Evolutionary conservation across 2,797 vertebrate species (phyloP), one percentile per base, ranked within the genome.

Genomic region (Acipenser oxyrinchus): DNA sequence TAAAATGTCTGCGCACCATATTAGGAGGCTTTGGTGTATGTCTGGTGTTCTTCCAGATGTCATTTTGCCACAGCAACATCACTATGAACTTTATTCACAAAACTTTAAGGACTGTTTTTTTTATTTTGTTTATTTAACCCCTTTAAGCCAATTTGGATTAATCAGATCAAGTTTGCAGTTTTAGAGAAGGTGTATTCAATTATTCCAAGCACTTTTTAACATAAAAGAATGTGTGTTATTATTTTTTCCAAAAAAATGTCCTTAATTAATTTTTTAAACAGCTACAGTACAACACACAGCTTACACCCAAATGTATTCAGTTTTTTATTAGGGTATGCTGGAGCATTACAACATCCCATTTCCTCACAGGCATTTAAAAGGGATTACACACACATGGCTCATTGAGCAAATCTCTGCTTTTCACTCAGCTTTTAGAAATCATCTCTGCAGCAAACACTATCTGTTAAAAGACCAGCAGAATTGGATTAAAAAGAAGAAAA

Each of bases 311-410:
- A 86, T 81, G 79, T 76, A 63, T 69, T 60, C 50, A 23, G 66
- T 78, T 75, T 55, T 86, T 86, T 86, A 83, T 82, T 79, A 74
- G 78, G 73, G 76, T 77, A 83, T 82, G 77, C 76, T 76, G 79
- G n/a, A 74, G 78, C 75, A 78, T 80, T 80, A 79, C 75, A 78
- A 70, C 77, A 76, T 84, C 78, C 77, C 78, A 78, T 82, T 81
- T 84, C 75, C 79, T 76, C 66, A 66, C 72, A 75, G 63, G 76
- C 75, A 76, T 73, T 75, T 72, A 71, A 70, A 75, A 68, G 49
- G 78, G 76, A 77, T 77, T 76, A 78, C 70, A 69, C 72, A 78
- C 81, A 85, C 78, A 79, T 79, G 78, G 72, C 70, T 73, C 71
- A 76, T 69, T 73, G 70, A 71, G 70, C 66, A 70, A 71, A 67